Evolutionary conservation across 1,140 invertebrate species (phyloP), one percentile per base, ranked within the genome.

Genomic region (Pseudobourletiella spinata): DNA sequence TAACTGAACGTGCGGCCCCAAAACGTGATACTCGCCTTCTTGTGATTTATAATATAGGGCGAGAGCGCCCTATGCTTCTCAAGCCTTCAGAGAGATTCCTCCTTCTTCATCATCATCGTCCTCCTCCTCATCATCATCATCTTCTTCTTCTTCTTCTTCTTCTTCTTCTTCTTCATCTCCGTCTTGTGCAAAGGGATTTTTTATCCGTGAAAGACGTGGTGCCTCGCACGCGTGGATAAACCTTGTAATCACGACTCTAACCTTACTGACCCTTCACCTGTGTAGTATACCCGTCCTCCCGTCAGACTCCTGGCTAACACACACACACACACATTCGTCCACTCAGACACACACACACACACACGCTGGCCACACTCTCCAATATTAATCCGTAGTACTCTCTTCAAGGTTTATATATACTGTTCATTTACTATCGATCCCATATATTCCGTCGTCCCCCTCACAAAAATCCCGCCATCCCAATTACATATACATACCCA

Each of bases 1-100:
- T 63, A 51, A 57, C 44, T 64, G 63, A 64, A 55, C 63, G 63
- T 57, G 63, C 63, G 63, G 57, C 51, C 57, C 63, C 48, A 63
- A 64, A 64, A 64, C 63, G 63, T 64, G 63, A 64, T 64, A 39
- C 57, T 64, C 57, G 57, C 63, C 63, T 64, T 59, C 46, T 57
- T 64, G 43, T 64, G 63, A 64, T 64, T 64, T 64, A 64, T 64
- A 59, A 59, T n/a, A n/a, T 64, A 59, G 57, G 46, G 16, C 28
- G 42, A 61, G 51, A 61, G 48, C 46, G 29, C 46, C 54, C 32
- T 35, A 55, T 54, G 56, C n/a, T n/a, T n/a, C n/a, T n/a, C n/a
- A 59, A 54, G 55, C 61, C 61, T 57, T 63, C n/a, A 48, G 56
- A n/a, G n/a, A 63, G 46, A 63, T 58, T 63, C 52, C 54, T 63